Conservation (phyloP, 2,888 invertebrate genomes). For the Spisula solida region DNA sequence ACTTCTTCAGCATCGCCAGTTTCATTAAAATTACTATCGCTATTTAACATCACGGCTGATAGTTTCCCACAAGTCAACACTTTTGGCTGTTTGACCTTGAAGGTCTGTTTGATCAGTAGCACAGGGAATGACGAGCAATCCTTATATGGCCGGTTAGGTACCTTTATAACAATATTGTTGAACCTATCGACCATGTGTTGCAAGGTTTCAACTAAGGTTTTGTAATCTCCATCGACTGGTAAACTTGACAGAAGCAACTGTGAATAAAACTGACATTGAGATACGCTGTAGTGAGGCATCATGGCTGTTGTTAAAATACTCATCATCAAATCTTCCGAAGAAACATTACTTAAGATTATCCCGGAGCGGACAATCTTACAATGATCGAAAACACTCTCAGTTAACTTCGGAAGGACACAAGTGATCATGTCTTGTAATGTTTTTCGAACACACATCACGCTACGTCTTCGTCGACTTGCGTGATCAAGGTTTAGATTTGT, state of each 20-base stretch:
- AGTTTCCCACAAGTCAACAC: neutral
- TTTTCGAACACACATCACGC: constrained; percentile 29
- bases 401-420: constrained; percentile 38
- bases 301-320: constrained; percentile 53
- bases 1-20: constrained; percentile 43
- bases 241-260: constrained; percentile 46
- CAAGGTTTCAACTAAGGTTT: neutral
- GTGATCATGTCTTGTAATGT: constrained; percentile 23
- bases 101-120: constrained; percentile 66
- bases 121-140: constrained; percentile 55
- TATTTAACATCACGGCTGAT: constrained; percentile 44
- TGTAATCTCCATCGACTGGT: neutral
- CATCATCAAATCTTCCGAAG: constrained; percentile 31
- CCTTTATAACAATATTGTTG: constrained; percentile 69
- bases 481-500: constrained; percentile 11
- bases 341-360: neutral
- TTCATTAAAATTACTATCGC: constrained; percentile 25
- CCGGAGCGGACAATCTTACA: neutral
- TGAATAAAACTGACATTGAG: constrained; percentile 47
- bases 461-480: neutral
- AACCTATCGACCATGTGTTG: constrained; percentile 64
- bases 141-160: constrained; percentile 64
- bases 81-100: constrained; percentile 45
- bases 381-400: neutral
- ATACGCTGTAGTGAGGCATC: constrained; percentile 60